phyloP scores from a whole-genome alignment of 2,797 vertebrate species.

The Glossophaga mutica region DNA sequence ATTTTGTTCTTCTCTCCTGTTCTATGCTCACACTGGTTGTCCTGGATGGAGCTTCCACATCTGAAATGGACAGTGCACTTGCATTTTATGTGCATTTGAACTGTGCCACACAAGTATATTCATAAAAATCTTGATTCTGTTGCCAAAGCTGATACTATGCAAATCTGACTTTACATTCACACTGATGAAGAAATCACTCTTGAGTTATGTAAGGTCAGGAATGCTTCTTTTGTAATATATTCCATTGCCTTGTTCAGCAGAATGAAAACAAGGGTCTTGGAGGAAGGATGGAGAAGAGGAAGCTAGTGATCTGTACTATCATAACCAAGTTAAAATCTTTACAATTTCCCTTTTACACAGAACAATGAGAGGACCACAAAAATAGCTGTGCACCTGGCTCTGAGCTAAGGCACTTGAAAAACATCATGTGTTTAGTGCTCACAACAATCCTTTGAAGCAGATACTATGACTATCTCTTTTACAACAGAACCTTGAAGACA shows the following conservation, averaged over 20 bases:
- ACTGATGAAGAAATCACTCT: neutral
- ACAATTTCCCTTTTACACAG: neutral
- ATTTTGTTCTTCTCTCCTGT: neutral
- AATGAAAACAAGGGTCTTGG: neutral
- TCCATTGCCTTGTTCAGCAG: neutral
- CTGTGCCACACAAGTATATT: neutral
- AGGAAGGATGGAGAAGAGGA: neutral
- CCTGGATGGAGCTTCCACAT: neutral
- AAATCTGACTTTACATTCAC: neutral
- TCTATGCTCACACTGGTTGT: neutral
- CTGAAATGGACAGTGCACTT: neutral
- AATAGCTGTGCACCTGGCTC: neutral
- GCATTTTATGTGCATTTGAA: slow-evolving; percentile 34
- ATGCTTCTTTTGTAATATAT: neutral
- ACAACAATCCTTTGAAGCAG: neutral
- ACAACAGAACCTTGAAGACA: neutral
- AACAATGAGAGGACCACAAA: neutral
- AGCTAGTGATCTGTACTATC: neutral
- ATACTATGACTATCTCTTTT: neutral
- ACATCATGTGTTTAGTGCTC: neutral
- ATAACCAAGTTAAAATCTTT: neutral
- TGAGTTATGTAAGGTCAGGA: neutral
- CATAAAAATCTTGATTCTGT: neutral
- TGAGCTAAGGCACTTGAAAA: neutral
- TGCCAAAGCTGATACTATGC: neutral